phyloP scores from a whole-genome alignment of 2,113 vertebrate genomes.

The Cyanocitta stelleri region DNA sequence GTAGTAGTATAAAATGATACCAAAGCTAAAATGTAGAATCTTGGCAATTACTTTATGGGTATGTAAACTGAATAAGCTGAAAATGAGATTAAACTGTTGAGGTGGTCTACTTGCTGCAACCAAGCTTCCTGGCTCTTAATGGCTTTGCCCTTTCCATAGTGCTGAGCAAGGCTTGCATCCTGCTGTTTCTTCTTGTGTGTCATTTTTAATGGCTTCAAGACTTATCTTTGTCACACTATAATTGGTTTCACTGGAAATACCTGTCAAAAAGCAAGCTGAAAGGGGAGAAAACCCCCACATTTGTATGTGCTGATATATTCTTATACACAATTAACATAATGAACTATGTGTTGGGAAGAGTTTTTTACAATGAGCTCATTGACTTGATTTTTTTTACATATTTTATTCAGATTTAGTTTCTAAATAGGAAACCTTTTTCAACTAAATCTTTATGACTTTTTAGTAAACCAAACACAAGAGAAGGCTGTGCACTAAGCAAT shows the following conservation, averaged over 20 bases:
- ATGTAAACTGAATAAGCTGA: background rate
- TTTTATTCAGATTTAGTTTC: background rate
- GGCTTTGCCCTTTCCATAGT: slow-evolving; percentile 1
- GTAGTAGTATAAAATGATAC: background rate
- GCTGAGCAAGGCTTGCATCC: background rate
- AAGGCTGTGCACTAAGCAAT: background rate
- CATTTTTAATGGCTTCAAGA: background rate
- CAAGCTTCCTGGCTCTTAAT: background rate
- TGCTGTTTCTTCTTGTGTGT: background rate
- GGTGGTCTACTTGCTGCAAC: background rate
- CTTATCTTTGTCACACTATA: background rate
- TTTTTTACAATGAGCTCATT: background rate
- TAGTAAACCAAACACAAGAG: background rate
- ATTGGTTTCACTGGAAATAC: background rate
- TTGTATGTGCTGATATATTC: background rate
- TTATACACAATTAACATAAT: background rate
- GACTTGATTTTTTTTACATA: background rate
- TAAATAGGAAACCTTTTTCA: background rate
- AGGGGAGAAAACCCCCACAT: background rate
- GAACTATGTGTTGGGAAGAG: background rate
- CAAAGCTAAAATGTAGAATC: background rate
- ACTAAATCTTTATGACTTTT: background rate
- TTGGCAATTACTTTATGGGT: background rate
- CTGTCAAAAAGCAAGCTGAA: background rate
- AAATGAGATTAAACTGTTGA: background rate